phyloP scores from a whole-genome alignment of 2,888 invertebrate genomes.

The Dicycla oo region DNA sequence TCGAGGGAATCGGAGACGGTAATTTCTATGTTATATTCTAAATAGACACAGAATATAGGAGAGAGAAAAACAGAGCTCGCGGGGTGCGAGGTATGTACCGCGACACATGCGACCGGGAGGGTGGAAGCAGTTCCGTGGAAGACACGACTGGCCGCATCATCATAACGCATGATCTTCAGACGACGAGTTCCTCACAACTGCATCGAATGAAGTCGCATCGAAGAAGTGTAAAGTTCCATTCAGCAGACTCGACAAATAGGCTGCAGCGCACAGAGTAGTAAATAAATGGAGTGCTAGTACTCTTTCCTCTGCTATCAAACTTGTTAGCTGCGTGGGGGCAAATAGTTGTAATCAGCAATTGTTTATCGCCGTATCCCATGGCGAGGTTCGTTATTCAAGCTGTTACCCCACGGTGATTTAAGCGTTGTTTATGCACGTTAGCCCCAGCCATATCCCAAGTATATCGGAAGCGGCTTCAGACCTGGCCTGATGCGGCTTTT shows the following conservation, averaged over 20 bases:
- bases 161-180: not conserved
- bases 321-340: not conserved
- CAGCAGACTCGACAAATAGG: constrained; percentile 1
- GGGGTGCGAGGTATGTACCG: not conserved
- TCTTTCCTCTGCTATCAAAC: not conserved
- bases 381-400: not conserved
- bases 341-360: constrained; percentile 8
- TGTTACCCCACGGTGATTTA: not conserved
- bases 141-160: not conserved
- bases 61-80: constrained; percentile 40
- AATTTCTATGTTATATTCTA: constrained; percentile 60
- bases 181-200: not conserved
- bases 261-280: constrained; percentile 30
- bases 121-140: constrained; percentile 12
- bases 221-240: not conserved
- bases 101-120: not conserved
- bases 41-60: constrained; percentile 61
- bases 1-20: constrained; percentile 55
- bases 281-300: constrained; percentile 43
- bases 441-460: not conserved
- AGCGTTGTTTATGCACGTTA: constrained; percentile 12
- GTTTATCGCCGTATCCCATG: constrained; percentile 3
- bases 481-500: not conserved
- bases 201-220: not conserved
- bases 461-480: not conserved